Evolutionary conservation across 2,797 vertebrate genomes (phyloP).

Genomic region (Philypnodon macrostomus): DNA sequence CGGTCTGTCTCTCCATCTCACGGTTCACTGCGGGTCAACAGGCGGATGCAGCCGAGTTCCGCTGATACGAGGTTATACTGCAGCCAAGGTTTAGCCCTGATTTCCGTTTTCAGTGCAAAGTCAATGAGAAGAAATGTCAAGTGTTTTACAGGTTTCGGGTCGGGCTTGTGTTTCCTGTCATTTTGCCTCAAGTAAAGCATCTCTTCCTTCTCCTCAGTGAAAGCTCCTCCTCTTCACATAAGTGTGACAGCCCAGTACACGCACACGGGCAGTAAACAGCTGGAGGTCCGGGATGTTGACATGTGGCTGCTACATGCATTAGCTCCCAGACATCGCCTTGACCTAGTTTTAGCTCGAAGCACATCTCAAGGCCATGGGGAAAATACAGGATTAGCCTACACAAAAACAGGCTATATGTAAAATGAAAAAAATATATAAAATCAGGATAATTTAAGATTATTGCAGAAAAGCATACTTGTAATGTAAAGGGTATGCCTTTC

Average conservation of each 20-base stretch:
- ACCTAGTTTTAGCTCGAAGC: background rate
- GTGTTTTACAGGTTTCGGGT: background rate
- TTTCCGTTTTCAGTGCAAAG: background rate
- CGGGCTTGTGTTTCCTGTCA: constrained; percentile 5
- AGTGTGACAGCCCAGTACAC: background rate
- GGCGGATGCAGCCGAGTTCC: constrained; percentile 4
- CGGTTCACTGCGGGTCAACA: constrained; percentile 3
- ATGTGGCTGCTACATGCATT: constrained; percentile 1
- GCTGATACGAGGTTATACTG: background rate
- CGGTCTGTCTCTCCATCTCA: constrained; percentile 55
- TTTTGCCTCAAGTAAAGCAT: background rate
- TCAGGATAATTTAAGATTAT: too few relatives aligned
- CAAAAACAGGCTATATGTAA: too few relatives aligned
- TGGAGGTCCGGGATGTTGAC: background rate
- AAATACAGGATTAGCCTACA: too few relatives aligned
- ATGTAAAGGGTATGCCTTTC: too few relatives aligned
- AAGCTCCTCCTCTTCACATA: constrained; percentile 23
- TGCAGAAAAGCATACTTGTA: too few relatives aligned
- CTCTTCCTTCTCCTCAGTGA: constrained; percentile 15
- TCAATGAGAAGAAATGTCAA: constrained; percentile 1
- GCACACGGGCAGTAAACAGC: background rate
- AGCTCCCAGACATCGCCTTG: background rate
- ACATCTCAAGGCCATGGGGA: constrained; percentile 4
- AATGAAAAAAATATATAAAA: too few relatives aligned
- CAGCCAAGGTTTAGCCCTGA: background rate